These are phyloP conservation scores for Mayetiola destructor DNA, from an alignment of 2,888 invertebrate species.

Conservation along the genomic window DNA sequence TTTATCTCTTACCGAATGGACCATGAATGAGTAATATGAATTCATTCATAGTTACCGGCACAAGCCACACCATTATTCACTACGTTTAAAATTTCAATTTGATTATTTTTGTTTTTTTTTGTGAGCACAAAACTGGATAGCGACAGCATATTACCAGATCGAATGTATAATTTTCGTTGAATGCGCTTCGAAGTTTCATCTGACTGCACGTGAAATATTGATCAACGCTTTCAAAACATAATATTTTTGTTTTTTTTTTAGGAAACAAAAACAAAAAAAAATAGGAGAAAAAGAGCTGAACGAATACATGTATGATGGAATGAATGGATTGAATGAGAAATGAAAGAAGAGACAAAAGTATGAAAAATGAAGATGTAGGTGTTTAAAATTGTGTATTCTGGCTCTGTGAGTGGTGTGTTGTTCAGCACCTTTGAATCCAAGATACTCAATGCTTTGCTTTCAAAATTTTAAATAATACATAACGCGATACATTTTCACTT, in stretches of 20 bases:
- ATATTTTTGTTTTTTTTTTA: no score
- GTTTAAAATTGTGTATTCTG: not conserved
- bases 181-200: no score
- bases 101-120: constrained; percentile 12
- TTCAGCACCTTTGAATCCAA: not conserved
- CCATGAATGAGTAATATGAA: not conserved
- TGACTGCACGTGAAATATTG: no score
- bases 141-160: not conserved
- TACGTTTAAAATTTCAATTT: constrained; percentile 8
- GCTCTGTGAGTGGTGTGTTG: not conserved
- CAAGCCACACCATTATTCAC: constrained; percentile 4
- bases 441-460: constrained; percentile 1
- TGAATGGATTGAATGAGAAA: not conserved
- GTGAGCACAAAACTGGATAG: no score
- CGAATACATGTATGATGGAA: not conserved
- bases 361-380: no score
- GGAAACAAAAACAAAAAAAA: no score
- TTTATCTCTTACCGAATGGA: no score
- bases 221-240: no score
- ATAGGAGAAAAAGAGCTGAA: no score
- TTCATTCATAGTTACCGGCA: constrained; percentile 9
- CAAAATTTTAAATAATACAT: not conserved
- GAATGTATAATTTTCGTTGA: constrained; percentile 9
- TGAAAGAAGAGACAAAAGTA: no score
- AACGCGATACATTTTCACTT: no score